phyloP scores from a whole-genome alignment of 2,888 invertebrate species.

The Blomia tropicalis region DNA sequence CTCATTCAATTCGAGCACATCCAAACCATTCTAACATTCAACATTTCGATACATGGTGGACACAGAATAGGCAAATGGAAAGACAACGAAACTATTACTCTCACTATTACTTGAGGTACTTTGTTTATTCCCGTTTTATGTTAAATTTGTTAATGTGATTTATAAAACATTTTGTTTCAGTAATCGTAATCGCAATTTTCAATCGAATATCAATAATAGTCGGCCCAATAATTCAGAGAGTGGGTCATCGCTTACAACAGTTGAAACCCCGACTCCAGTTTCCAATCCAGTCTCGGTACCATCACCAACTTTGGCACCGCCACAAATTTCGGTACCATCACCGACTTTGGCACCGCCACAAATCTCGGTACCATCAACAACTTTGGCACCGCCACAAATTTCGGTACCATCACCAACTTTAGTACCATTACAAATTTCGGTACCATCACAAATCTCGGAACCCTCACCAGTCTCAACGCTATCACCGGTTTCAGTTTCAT shows the following conservation, averaged over 20 bases:
- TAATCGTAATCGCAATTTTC: slow-evolving; percentile 4
- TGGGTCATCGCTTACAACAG: too few species aligned
- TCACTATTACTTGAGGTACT: neutral
- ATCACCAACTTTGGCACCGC: too few species aligned
- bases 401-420: too few species aligned
- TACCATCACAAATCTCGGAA: too few species aligned
- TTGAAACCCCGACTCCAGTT: neutral
- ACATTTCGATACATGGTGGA: neutral
- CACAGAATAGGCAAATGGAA: neutral
- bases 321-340: too few species aligned
- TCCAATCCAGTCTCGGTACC: neutral
- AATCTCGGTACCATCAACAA: too few species aligned
- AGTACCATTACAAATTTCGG: too few species aligned
- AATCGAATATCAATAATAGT: neutral
- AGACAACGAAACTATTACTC: neutral
- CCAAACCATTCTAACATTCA: neutral
- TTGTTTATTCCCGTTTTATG: neutral
- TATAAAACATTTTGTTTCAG: neutral
- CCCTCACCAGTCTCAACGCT: too few species aligned
- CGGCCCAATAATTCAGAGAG: too few species aligned
- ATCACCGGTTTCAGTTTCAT: too few species aligned
- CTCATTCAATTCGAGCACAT: neutral
- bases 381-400: too few species aligned
- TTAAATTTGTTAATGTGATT: neutral
- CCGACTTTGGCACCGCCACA: too few species aligned